Percentiles rank a stretch among this genome's conserved stretches.
Evolutionary conservation across 2,797 vertebrate genomes (phyloP).

Genomic region (Diglossa cyanea): DNA sequence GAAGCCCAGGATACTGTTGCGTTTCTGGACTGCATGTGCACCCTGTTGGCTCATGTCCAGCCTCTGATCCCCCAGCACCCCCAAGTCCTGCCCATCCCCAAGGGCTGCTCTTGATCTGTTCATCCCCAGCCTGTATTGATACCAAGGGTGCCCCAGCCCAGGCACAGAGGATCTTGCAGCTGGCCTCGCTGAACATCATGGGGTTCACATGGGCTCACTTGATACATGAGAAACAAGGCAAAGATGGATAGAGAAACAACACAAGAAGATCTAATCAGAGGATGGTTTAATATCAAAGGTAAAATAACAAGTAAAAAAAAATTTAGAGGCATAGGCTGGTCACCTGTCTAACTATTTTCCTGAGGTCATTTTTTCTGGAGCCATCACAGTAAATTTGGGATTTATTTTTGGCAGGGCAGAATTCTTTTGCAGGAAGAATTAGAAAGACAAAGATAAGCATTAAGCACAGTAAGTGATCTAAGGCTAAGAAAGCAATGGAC

Average conservation of each 20-base stretch:
- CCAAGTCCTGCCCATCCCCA: background rate
- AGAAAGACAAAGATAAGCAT: background rate
- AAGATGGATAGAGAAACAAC: background rate
- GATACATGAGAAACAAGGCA: background rate
- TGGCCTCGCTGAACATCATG: background rate
- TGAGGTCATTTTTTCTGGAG: background rate
- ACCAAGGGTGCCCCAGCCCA: background rate
- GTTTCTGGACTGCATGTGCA: background rate
- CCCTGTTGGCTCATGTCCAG: background rate
- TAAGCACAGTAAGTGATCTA: background rate
- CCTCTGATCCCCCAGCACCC: too few relatives aligned
- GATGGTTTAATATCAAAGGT: background rate
- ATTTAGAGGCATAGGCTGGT: background rate
- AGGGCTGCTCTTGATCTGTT: background rate
- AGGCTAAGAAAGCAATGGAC: background rate
- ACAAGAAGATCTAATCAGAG: background rate
- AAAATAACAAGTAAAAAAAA: background rate
- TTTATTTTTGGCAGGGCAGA: background rate
- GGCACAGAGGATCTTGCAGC: background rate
- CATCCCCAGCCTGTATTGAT: background rate
- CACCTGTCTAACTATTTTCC: background rate
- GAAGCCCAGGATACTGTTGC: accelerated
- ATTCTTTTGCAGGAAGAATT: background rate
- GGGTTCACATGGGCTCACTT: too few relatives aligned
- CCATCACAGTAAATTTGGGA: background rate